Percentiles rank a stretch among this genome's conserved stretches.
phyloP scores from a whole-genome alignment of 2,888 invertebrate species.

The Drosophila prolongata region DNA sequence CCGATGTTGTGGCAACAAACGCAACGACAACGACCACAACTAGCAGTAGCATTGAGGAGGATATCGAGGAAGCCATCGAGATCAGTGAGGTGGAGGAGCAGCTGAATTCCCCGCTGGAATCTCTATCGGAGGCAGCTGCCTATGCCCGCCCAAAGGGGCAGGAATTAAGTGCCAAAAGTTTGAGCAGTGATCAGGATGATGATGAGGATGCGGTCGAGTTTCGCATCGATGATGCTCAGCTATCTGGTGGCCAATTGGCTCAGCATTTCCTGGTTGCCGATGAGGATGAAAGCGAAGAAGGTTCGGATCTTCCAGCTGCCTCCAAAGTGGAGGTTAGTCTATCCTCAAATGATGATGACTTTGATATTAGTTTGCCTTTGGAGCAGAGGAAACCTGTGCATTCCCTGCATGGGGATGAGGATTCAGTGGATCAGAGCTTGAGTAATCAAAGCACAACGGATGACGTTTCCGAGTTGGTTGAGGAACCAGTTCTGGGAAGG shows the following conservation, averaged over 20 bases:
- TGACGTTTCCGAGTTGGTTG: conserved; percentile 83
- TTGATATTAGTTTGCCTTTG: conserved; percentile 69
- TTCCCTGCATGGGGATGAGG: conserved; percentile 61
- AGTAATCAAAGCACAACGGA: conserved; percentile 83
- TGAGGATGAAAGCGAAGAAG: conserved; percentile 66
- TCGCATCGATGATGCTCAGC: conserved; percentile 82
- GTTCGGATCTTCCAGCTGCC: conserved; percentile 34
- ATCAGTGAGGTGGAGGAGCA: conserved; percentile 78
- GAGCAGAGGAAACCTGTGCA: conserved; percentile 58
- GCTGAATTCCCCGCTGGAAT: conserved; percentile 50
- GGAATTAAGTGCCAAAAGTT: conserved; percentile 58
- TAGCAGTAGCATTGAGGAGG: conserved; percentile 83
- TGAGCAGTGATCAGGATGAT: conserved; percentile 38
- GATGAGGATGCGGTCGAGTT: conserved; percentile 64
- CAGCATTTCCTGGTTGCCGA: conserved; percentile 81
- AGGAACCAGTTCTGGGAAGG: conserved; percentile 66
- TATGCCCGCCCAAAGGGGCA: conserved; percentile 38
- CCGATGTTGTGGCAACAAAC: conserved; percentile 39
- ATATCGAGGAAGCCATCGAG: conserved; percentile 83
- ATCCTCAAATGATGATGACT: conserved; percentile 57
- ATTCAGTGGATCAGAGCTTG: conserved; percentile 55
- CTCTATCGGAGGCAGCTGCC: conserved; percentile 57
- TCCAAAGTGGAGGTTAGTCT: conserved; percentile 43
- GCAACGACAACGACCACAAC: conserved; percentile 55
- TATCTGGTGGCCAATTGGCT: conserved; percentile 82